Evolutionary conservation across 2,113 vertebrate species (phyloP).

Genomic region (Setophaga coronata): DNA sequence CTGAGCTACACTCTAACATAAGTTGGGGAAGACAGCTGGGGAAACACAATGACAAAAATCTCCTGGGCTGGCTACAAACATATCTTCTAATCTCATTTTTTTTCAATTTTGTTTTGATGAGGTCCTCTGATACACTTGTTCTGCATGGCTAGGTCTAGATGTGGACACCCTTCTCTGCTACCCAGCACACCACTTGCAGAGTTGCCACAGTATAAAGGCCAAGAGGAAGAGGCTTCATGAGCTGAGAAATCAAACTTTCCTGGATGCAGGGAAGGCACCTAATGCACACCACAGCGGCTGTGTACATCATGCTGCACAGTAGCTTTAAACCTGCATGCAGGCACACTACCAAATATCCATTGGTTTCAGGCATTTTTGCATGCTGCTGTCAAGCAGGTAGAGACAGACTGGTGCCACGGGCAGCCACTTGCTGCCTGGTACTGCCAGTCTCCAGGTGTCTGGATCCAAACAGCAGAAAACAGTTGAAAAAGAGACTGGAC

Average conservation of each 20-base stretch:
- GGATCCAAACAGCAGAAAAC: neutral
- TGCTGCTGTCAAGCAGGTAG: accelerated
- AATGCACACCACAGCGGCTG: neutral
- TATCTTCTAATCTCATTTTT: neutral
- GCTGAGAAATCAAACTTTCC: neutral
- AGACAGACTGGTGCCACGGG: neutral
- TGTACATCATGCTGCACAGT: neutral
- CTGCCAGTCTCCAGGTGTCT: neutral
- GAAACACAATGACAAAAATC: neutral
- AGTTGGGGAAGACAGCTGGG: accelerated
- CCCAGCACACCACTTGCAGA: accelerated
- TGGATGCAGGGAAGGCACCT: neutral
- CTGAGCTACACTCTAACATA: neutral
- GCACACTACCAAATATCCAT: neutral
- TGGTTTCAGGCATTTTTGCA: neutral
- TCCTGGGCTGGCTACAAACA: neutral
- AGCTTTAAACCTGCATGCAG: neutral
- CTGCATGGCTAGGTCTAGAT: neutral
- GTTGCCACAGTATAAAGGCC: neutral
- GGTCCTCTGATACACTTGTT: neutral
- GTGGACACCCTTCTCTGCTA: accelerated
- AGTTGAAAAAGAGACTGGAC: neutral
- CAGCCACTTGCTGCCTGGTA: neutral
- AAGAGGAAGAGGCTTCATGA: neutral
- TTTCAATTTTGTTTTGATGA: neutral